These are phyloP conservation scores for Hemiscyllium ocellatum DNA, from an alignment of 2,113 vertebrate species.

Conservation along the genomic window DNA sequence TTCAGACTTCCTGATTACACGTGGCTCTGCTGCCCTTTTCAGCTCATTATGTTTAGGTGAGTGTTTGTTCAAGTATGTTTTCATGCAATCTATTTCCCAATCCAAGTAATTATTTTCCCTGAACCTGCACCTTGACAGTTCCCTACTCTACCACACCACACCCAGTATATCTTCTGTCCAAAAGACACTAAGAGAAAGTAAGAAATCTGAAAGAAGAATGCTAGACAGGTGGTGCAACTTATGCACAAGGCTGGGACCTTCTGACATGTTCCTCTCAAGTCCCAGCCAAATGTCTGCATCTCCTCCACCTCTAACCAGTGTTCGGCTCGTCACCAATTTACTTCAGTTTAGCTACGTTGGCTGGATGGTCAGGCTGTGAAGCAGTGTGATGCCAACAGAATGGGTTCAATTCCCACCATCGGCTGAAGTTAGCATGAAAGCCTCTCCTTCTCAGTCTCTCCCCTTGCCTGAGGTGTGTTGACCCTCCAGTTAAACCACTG, in stretches of 20 bases:
- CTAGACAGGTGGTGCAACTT: neutral
- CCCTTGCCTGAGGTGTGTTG: no score
- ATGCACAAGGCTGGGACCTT: neutral
- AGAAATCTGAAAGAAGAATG: neutral
- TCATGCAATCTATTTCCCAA: neutral
- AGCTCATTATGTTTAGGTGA: neutral
- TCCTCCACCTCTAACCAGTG: neutral
- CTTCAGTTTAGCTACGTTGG: neutral
- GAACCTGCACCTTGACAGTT: neutral
- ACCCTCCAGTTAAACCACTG: no score
- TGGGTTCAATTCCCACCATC: no score
- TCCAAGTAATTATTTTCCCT: neutral
- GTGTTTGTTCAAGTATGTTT: neutral
- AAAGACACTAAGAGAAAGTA: neutral
- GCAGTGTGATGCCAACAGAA: no score
- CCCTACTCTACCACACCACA: neutral
- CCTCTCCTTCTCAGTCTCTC: no score
- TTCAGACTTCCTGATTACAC: neutral
- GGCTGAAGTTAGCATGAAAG: no score
- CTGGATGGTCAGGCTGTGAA: no score
- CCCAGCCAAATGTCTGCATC: neutral
- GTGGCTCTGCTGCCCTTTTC: neutral
- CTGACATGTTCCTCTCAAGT: neutral
- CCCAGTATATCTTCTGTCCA: neutral
- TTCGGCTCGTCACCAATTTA: neutral